Evolutionary conservation across 2,797 vertebrate species (phyloP).

Genomic region (Mionectes olivaceus): DNA sequence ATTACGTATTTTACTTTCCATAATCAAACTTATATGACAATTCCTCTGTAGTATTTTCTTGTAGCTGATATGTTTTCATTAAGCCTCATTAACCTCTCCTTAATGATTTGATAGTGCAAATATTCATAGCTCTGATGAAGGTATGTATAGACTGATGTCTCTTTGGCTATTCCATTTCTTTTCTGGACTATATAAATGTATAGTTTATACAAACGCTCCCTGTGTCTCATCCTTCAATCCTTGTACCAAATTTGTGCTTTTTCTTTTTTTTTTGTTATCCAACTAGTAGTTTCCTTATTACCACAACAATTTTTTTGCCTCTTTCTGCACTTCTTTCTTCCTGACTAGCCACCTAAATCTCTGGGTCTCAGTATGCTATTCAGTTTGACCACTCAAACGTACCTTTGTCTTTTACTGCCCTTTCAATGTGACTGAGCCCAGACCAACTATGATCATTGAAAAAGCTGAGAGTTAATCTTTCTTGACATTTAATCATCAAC

Average conservation of each 20-base stretch:
- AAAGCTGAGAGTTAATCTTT: neutral
- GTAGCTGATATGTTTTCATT: neutral
- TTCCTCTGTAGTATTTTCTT: neutral
- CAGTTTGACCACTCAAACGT: neutral
- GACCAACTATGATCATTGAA: accelerated
- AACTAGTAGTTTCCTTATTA: neutral
- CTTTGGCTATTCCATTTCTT: neutral
- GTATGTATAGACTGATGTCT: neutral
- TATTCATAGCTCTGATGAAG: neutral
- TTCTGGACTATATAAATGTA: neutral
- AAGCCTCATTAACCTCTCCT: neutral
- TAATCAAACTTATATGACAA: neutral
- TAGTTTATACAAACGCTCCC: neutral
- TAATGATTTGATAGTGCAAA: neutral
- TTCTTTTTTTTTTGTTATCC: neutral
- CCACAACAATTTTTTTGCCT: neutral
- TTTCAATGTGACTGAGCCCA: neutral
- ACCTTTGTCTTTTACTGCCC: neutral
- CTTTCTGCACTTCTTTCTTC: neutral
- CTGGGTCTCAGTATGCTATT: neutral
- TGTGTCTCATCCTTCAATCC: neutral
- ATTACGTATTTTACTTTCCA: neutral
- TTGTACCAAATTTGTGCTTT: neutral
- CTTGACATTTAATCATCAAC: neutral
- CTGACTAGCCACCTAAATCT: neutral